Percentiles rank a stretch among this genome's conserved stretches.
Evolutionary conservation across 2,797 vertebrate species (phyloP).

Genomic region (Siniperca undulata): DNA sequence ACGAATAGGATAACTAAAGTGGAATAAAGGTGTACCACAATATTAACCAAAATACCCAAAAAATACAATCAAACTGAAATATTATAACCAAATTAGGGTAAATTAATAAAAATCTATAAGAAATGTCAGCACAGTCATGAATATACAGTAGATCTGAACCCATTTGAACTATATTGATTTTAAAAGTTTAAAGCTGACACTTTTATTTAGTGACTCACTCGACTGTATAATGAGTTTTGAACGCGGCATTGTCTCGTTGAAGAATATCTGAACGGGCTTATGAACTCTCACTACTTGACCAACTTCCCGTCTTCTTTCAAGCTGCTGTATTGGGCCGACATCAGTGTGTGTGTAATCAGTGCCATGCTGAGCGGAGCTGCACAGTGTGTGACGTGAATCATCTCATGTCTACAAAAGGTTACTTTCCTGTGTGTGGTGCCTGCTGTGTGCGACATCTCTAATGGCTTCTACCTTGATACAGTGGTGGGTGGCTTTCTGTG

Average conservation of each 20-base stretch:
- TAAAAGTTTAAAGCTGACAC: background rate
- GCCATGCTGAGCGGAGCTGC: background rate
- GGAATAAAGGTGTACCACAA: no score
- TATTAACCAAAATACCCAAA: no score
- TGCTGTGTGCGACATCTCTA: constrained; percentile 10
- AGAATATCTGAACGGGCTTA: constrained; percentile 3
- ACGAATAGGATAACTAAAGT: no score
- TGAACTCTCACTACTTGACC: background rate
- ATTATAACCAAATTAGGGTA: background rate
- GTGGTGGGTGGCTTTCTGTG: constrained; percentile 26
- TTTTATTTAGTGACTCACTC: background rate
- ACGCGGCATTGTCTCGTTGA: background rate
- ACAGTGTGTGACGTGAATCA: constrained; percentile 7
- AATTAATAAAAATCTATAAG: no score
- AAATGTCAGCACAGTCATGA: background rate
- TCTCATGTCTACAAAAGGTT: constrained; percentile 18
- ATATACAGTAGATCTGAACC: background rate
- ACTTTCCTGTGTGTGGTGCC: background rate
- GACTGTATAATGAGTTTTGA: background rate
- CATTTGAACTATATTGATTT: background rate
- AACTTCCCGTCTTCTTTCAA: background rate
- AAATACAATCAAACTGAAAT: background rate
- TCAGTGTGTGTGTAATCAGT: background rate
- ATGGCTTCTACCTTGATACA: constrained; percentile 55
- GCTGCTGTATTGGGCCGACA: background rate